phyloP scores from a whole-genome alignment of 2,888 invertebrate species.

The Caenorhabditis sinica region DNA sequence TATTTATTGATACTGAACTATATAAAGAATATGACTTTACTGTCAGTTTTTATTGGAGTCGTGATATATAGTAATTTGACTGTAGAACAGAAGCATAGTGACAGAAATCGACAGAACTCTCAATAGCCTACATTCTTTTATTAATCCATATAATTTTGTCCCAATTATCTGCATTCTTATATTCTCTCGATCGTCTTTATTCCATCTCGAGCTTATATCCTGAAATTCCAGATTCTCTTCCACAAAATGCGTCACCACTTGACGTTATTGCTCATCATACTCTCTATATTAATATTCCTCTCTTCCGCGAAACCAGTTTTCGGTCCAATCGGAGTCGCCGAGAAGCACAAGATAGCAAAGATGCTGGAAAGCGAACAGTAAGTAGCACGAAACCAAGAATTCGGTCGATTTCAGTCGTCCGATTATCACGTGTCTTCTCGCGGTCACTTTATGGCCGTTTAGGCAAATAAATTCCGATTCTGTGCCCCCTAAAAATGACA shows the following conservation, averaged over 20 bases:
- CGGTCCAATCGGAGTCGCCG: constrained; percentile 56
- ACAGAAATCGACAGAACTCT: too few species aligned
- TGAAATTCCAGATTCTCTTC: not conserved
- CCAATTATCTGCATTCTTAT: not conserved
- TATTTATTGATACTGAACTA: too few species aligned
- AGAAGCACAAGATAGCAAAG: constrained; percentile 44
- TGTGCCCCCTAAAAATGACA: constrained; percentile 19
- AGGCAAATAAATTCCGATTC: constrained; percentile 51
- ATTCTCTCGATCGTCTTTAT: not conserved
- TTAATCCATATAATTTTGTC: too few species aligned
- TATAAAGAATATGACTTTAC: too few species aligned
- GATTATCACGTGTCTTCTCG: constrained; percentile 51
- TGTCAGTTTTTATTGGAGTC: too few species aligned
- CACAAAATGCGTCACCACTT: constrained; percentile 29
- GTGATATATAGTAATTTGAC: too few species aligned
- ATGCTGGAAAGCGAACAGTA: constrained; percentile 55
- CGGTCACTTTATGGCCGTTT: constrained; percentile 60
- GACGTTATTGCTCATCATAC: constrained; percentile 46
- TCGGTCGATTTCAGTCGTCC: constrained; percentile 24
- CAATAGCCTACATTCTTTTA: too few species aligned
- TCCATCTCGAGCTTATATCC: not conserved
- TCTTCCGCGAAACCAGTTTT: constrained; percentile 50
- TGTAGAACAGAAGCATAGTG: too few species aligned
- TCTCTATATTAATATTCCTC: constrained; percentile 27
- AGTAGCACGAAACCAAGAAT: constrained; percentile 16